Conservation (phyloP, 2,888 invertebrate genomes). For the Magallana nippona region DNA sequence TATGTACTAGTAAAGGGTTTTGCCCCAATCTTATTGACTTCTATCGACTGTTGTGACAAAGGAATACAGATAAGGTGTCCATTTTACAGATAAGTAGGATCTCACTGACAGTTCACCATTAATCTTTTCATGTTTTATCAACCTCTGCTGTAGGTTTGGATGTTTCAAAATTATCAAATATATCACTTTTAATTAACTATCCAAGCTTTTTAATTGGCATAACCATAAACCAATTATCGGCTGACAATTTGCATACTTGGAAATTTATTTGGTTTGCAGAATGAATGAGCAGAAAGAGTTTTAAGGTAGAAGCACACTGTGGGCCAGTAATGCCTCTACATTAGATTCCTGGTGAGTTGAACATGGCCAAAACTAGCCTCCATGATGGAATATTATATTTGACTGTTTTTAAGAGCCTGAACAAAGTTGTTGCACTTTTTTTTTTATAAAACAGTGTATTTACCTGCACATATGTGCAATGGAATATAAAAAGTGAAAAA, state of each 20-base stretch:
- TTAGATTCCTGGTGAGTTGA: too few species aligned
- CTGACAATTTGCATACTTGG: too few species aligned
- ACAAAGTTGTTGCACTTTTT: too few species aligned
- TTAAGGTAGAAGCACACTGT: too few species aligned
- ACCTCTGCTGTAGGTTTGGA: neutral
- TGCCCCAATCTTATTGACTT: neutral
- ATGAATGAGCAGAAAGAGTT: too few species aligned
- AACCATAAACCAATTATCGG: neutral
- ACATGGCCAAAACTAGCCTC: too few species aligned
- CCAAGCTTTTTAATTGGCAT: neutral
- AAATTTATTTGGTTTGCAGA: too few species aligned
- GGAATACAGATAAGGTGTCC: neutral
- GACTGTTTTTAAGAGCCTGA: too few species aligned
- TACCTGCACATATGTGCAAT: too few species aligned
- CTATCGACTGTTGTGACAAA: neutral
- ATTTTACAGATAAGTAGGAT: constrained; percentile 9
- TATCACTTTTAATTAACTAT: neutral
- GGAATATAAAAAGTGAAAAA: neutral
- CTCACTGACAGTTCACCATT: neutral
- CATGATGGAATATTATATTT: too few species aligned
- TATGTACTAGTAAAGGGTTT: neutral
- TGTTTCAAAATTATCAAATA: neutral
- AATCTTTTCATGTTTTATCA: neutral
- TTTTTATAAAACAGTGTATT: too few species aligned
- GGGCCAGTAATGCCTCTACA: too few species aligned